Percentiles rank a stretch among this genome's conserved stretches.
phyloP scores from a whole-genome alignment of 2,888 invertebrate genomes.

The Drosophila colorata region DNA sequence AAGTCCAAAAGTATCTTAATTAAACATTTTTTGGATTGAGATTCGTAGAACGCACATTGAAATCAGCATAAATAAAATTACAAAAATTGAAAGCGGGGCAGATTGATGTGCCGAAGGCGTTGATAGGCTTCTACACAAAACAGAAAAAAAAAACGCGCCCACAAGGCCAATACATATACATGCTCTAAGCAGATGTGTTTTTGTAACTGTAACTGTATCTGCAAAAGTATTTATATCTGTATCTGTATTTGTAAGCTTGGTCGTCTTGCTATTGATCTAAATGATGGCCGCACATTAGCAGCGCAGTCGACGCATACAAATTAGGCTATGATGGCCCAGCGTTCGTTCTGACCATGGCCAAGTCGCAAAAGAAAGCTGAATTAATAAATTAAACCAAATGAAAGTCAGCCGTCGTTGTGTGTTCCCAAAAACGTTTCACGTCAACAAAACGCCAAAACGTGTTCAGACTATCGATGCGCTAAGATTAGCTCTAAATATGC shows the following conservation, averaged over 20 bases:
- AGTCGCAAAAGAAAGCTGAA: conserved; percentile 47
- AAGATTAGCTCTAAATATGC: neutral
- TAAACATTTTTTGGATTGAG: conserved; percentile 44
- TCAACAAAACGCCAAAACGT: conserved; percentile 18
- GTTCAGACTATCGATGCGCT: conserved; percentile 11
- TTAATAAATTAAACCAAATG: conserved; percentile 75
- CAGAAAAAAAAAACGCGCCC: conserved; percentile 11
- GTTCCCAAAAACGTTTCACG: conserved; percentile 29
- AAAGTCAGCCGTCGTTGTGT: conserved; percentile 46
- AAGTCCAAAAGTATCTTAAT: conserved; percentile 58
- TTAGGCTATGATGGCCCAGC: conserved; percentile 49
- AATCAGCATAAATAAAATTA: conserved; percentile 77
- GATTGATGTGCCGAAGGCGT: conserved; percentile 69
- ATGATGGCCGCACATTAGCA: conserved; percentile 76
- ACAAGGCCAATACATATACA: conserved; percentile 8
- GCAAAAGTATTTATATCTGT: conserved; percentile 7
- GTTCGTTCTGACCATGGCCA: conserved; percentile 9
- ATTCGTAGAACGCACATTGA: conserved; percentile 24
- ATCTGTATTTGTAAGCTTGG: conserved; percentile 33
- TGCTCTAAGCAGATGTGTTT: conserved; percentile 1
- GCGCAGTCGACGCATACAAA: conserved; percentile 74
- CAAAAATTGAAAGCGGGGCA: conserved; percentile 52
- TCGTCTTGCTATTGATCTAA: conserved; percentile 71
- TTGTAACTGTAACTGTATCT: conserved; percentile 6
- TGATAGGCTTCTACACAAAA: conserved; percentile 41